Evolutionary conservation across 2,113 vertebrate species (phyloP).

Genomic region (Microtus pennsylvanicus): DNA sequence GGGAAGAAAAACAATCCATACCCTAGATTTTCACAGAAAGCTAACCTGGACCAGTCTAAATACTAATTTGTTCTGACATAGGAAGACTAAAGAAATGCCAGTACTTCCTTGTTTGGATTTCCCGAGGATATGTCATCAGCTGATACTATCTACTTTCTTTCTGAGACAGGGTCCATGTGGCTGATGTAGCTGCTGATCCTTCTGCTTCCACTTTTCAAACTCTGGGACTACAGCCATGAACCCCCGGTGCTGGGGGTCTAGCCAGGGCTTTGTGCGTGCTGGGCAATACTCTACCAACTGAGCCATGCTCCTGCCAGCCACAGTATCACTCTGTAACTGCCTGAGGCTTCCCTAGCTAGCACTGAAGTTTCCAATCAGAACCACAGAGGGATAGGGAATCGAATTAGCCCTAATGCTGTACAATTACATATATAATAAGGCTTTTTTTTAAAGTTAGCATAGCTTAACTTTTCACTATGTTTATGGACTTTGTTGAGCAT

Average conservation of each 20-base stretch:
- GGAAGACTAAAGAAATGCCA: slow-evolving; percentile 68
- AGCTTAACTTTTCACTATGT: slow-evolving; percentile 43
- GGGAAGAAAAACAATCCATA: slow-evolving; percentile 66
- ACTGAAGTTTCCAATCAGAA: slow-evolving; percentile 55
- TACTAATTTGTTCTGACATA: slow-evolving; percentile 76
- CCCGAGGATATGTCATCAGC: slow-evolving; percentile 40
- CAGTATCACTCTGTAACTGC: slow-evolving; percentile 9
- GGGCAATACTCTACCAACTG: neutral
- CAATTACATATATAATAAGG: neutral
- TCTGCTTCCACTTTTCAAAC: neutral
- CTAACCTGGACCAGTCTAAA: slow-evolving; percentile 81
- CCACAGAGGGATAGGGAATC: slow-evolving; percentile 41
- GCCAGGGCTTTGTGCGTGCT: neutral
- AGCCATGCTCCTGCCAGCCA: neutral
- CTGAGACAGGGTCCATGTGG: neutral
- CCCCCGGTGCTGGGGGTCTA: neutral
- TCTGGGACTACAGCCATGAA: neutral
- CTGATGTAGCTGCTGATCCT: neutral
- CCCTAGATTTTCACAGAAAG: slow-evolving; percentile 75
- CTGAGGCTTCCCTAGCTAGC: neutral
- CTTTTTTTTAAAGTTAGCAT: neutral
- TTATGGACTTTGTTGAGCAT: slow-evolving; percentile 28
- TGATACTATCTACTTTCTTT: neutral
- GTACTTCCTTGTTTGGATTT: slow-evolving; percentile 60
- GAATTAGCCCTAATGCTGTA: neutral